Base-by-base conservation (phyloP, 2,888 invertebrate species). In the Hoplodrina ambigua region DNA sequence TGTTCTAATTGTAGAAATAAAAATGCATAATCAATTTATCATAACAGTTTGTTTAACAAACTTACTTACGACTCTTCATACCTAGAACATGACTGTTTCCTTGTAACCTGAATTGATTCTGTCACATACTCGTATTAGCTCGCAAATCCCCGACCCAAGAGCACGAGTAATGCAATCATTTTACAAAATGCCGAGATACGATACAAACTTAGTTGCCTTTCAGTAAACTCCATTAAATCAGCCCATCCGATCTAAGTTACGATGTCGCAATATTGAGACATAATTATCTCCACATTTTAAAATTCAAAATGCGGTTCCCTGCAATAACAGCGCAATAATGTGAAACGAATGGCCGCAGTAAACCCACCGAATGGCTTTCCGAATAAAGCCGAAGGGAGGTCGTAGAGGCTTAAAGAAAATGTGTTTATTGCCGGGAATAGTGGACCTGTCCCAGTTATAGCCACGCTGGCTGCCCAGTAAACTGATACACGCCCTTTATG, bases 321-420 rank as follows among this genome's bases (percentile, higher is more conserved):
- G 88, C 88, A 91, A 91, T 92, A 92, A 90, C 88, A 88, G 83
- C 88, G 90, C 90, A 88, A 91, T 94, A 92, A 93, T 90, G 87
- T 78, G 89, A 89, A 90, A 91, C 89, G 90, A 92, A 93, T 91
- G 89, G 88, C 86, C 77, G 89, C 85, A 88, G 88, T 93, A 90
- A 92, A 92, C 88, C 87, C 89, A 84, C 87, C 82, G 82, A 91
- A 94, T 93, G 88, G 91, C 87, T 90, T 92, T 90, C 85, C 90
- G 89, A 92, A 91, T 92, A 90, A 90, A 91, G 87, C 88, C 83
- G 78, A 86, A 87, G 88, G 86, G 87, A 89, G 89, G 89, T 87
- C 87, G 85, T 54, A 75, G 78, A 68, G 88, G 89, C 88, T 90
- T 90, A 87, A 87, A 89, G 89, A 90, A 73, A 89, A 90, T 90